Conservation (phyloP, 2,797 vertebrate genomes). For the Coregonus sp. region DNA sequence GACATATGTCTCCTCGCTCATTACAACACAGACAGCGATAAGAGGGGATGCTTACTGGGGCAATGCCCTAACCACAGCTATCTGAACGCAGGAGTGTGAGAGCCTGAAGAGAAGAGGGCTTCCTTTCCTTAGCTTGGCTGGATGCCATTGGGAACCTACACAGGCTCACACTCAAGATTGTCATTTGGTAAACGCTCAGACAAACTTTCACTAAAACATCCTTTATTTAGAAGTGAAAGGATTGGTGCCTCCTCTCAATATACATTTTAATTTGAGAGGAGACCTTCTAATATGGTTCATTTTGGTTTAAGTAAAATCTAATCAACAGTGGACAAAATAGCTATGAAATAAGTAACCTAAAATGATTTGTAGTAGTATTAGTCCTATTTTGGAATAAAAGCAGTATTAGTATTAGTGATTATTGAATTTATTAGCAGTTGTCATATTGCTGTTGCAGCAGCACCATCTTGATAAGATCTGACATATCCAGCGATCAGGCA, state of each 20-base stretch:
- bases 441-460: slow-evolving; percentile 3
- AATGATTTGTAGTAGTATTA: background rate
- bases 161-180: background rate
- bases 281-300: background rate
- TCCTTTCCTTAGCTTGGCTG: slow-evolving; percentile 5
- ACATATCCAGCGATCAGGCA: slow-evolving; percentile 27
- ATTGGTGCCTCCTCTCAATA: background rate
- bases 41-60: slow-evolving; percentile 49
- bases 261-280: background rate
- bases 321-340: background rate
- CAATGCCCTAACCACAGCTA: slow-evolving; percentile 30
- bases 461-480: slow-evolving; percentile 36
- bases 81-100: background rate
- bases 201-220: slow-evolving; percentile 2
- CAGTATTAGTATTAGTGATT: background rate
- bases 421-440: background rate
- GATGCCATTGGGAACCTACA: background rate
- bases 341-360: background rate
- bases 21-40: slow-evolving; percentile 56
- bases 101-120: background rate
- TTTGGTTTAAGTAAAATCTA: background rate
- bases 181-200: background rate
- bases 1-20: slow-evolving; percentile 65
- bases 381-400: background rate
- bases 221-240: slow-evolving; percentile 1